A percentile compares a stretch with the other conserved stretches of the same genome.
Evolutionary conservation across 2,888 invertebrate species (phyloP).

Genomic region (Tetragonula carbonaria): DNA sequence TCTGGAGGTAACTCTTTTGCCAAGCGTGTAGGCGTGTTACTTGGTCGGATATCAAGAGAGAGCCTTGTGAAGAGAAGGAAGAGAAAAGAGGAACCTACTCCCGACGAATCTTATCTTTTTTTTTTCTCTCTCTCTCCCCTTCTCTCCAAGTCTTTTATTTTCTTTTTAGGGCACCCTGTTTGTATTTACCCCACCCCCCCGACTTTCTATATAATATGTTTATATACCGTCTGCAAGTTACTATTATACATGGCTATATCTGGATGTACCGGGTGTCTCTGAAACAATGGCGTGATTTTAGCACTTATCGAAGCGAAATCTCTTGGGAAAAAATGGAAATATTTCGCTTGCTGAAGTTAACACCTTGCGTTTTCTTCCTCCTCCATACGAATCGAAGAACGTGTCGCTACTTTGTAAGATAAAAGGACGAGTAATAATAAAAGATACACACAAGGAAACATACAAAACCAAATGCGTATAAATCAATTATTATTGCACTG

Average conservation of each 20-base stretch:
- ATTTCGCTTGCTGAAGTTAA: too few species aligned
- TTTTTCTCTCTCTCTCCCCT: neutral
- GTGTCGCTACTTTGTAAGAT: too few species aligned
- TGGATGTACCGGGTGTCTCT: slow-evolving; percentile 64
- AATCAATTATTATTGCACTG: too few species aligned
- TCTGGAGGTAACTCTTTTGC: slow-evolving; percentile 47
- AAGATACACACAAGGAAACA: too few species aligned
- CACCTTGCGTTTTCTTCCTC: too few species aligned
- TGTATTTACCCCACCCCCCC: slow-evolving; percentile 61
- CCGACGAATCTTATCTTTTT: slow-evolving; percentile 41
- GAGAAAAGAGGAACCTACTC: neutral
- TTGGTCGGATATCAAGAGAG: slow-evolving; percentile 23
- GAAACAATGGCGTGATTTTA: neutral
- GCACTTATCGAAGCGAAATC: neutral
- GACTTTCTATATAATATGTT: slow-evolving; percentile 75
- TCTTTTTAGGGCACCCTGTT: slow-evolving; percentile 75
- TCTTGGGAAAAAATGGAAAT: too few species aligned
- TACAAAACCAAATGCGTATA: too few species aligned
- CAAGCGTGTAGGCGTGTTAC: slow-evolving; percentile 8
- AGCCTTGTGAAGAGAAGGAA: neutral
- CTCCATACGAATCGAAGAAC: too few species aligned
- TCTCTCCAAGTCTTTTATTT: slow-evolving; percentile 30
- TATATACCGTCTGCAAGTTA: slow-evolving; percentile 72
- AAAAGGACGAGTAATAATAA: too few species aligned
- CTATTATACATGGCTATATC: slow-evolving; percentile 72